Evolutionary conservation across 2,113 vertebrate species (phyloP).

Genomic region (Planiliza haematocheilus): DNA sequence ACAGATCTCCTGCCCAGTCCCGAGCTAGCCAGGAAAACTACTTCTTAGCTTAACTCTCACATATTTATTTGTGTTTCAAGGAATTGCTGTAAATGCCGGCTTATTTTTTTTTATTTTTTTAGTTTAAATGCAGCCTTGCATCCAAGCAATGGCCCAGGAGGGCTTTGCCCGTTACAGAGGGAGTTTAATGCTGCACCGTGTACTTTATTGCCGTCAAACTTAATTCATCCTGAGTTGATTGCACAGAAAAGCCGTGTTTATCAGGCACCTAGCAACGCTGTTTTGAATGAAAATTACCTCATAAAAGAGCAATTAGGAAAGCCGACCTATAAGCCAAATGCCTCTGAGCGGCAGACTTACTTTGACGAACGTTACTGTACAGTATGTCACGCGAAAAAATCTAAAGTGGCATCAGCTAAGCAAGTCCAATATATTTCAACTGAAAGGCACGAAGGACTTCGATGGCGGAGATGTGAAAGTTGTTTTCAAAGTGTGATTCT

Average conservation of each 20-base stretch:
- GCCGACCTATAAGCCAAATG: slow-evolving; percentile 70
- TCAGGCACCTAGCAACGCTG: slow-evolving; percentile 77
- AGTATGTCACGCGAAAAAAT: slow-evolving; percentile 61
- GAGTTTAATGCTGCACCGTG: slow-evolving; percentile 65
- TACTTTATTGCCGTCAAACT: slow-evolving; percentile 79
- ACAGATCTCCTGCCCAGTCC: slow-evolving; percentile 53
- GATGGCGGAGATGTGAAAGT: slow-evolving; percentile 59
- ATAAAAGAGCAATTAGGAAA: slow-evolving; percentile 79
- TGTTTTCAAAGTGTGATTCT: slow-evolving; percentile 56
- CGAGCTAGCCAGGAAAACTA: slow-evolving; percentile 59
- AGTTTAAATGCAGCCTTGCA: slow-evolving; percentile 63
- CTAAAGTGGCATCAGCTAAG: slow-evolving; percentile 72
- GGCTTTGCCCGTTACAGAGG: slow-evolving; percentile 56
- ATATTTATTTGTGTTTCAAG: slow-evolving; percentile 71
- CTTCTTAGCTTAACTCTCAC: slow-evolving; percentile 56
- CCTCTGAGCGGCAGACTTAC: slow-evolving; percentile 56
- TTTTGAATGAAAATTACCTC: slow-evolving; percentile 77
- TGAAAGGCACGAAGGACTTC: slow-evolving; percentile 51
- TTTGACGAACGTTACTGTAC: slow-evolving; percentile 65
- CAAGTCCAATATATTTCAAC: slow-evolving; percentile 65
- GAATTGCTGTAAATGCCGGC: slow-evolving; percentile 68
- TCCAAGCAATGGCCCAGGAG: slow-evolving; percentile 69
- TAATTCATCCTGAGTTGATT: slow-evolving; percentile 78
- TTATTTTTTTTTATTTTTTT: too few species aligned
- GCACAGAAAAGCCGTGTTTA: slow-evolving; percentile 75